Evolutionary conservation across 2,797 vertebrate genomes (phyloP).

Genomic region (Sebastes kiyomatsui): DNA sequence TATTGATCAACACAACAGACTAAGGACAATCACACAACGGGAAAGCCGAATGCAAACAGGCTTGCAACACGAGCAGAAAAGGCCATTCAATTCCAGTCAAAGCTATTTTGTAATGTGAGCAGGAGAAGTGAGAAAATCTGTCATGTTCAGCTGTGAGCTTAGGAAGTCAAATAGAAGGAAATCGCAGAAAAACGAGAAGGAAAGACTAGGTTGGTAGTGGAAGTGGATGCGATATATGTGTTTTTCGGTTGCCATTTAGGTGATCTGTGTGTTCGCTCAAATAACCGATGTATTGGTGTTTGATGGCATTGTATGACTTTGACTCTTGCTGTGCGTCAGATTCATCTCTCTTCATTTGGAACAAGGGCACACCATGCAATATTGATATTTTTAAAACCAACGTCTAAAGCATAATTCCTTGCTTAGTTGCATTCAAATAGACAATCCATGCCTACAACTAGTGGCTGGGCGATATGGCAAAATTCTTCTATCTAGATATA

Average conservation of each 20-base stretch:
- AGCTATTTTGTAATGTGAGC: conserved; percentile 33
- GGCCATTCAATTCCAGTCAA: conserved; percentile 36
- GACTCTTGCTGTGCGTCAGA: not conserved
- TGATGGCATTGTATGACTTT: not conserved
- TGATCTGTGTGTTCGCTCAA: conserved; percentile 4
- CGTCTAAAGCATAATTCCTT: not conserved
- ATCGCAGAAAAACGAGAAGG: not conserved
- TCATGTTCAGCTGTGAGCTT: conserved; percentile 4
- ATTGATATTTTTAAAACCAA: not conserved
- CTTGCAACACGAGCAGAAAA: conserved; percentile 31
- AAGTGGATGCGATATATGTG: conserved; percentile 9
- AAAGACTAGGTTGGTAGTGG: not conserved
- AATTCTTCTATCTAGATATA: too few relatives aligned
- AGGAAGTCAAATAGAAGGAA: not conserved
- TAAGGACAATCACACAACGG: conserved; percentile 47
- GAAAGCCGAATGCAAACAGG: conserved; percentile 45
- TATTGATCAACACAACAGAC: conserved; percentile 67
- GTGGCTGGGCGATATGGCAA: too few relatives aligned
- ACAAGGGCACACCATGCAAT: not conserved
- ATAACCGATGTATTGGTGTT: not conserved
- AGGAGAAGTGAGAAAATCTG: not conserved
- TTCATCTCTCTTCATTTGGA: not conserved
- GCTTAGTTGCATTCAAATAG: not conserved
- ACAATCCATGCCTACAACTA: not conserved
- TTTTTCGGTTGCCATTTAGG: conserved; percentile 31